A percentile compares a stretch with the other conserved stretches of the same genome.
Conservation (phyloP, 2,113 vertebrate genomes). For the Carassius auratus region DNA sequence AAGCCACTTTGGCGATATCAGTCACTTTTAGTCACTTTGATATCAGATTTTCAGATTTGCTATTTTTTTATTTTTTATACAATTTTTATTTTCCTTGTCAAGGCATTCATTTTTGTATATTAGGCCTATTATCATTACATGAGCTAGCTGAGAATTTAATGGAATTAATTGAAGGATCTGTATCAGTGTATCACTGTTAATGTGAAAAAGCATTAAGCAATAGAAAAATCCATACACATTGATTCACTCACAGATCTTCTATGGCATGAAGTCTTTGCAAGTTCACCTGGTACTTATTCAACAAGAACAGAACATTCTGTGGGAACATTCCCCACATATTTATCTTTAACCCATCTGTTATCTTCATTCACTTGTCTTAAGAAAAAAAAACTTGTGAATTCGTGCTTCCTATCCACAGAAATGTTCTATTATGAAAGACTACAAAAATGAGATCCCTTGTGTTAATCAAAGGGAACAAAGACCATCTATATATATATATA, state of each 20-base stretch:
- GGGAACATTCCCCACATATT: slow-evolving; percentile 18
- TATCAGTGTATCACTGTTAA: neutral
- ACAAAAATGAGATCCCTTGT: neutral
- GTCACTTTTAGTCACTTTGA: neutral
- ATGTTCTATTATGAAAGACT: neutral
- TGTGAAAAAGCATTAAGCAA: neutral
- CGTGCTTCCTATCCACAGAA: neutral
- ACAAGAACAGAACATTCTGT: slow-evolving; percentile 1
- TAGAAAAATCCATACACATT: neutral
- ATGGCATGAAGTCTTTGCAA: neutral
- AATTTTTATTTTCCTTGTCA: too few relatives aligned
- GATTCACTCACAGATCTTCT: neutral
- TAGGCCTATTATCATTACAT: too few relatives aligned
- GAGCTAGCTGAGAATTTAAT: too few relatives aligned
- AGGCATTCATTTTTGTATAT: too few relatives aligned
- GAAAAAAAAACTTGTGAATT: neutral
- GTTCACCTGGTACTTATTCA: slow-evolving; percentile 9
- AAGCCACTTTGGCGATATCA: too few relatives aligned
- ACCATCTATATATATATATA: neutral
- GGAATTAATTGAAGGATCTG: neutral
- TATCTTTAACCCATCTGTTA: slow-evolving; percentile 7
- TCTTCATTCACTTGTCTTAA: neutral
- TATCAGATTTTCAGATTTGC: neutral
- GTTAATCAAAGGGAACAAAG: neutral
- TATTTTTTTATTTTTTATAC: neutral